These are phyloP conservation scores for Lagodon rhomboides DNA, from an alignment of 2,797 vertebrate species.

Conservation along the genomic window DNA sequence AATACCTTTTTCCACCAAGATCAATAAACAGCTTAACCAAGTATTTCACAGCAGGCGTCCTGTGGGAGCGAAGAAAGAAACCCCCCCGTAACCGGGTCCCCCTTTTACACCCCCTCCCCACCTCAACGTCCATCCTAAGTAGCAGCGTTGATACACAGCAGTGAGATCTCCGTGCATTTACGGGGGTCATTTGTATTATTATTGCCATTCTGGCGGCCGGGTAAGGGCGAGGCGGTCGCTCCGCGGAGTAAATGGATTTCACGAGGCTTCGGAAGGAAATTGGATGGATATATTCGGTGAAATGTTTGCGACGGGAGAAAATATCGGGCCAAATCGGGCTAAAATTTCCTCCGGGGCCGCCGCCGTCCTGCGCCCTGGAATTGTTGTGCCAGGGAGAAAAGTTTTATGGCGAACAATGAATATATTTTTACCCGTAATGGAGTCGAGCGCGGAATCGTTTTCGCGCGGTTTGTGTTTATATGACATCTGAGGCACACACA, in stretches of 20 bases:
- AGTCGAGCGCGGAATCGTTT: constrained; percentile 11
- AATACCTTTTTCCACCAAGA: constrained; percentile 70
- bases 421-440: constrained; percentile 38
- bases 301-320: constrained; percentile 64
- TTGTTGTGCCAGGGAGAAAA: constrained; percentile 19
- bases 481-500: not conserved
- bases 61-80: constrained; percentile 28
- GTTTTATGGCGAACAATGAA: constrained; percentile 50
- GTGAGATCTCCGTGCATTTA: constrained; percentile 62
- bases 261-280: constrained; percentile 49
- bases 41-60: constrained; percentile 68
- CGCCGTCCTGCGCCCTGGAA: constrained; percentile 27
- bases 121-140: constrained; percentile 46
- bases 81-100: not conserved
- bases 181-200: constrained; percentile 69
- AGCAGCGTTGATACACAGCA: constrained; percentile 61
- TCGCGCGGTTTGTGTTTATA: not conserved
- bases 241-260: constrained; percentile 64
- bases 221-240: constrained; percentile 28
- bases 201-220: constrained; percentile 50
- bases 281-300: constrained; percentile 64
- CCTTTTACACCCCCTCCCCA: constrained; percentile 28
- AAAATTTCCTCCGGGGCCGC: constrained; percentile 54
- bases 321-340: constrained; percentile 49
- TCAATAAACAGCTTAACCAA: constrained; percentile 81